Conservation (phyloP, 2,797 vertebrate species). For the Pterois miles region DNA sequence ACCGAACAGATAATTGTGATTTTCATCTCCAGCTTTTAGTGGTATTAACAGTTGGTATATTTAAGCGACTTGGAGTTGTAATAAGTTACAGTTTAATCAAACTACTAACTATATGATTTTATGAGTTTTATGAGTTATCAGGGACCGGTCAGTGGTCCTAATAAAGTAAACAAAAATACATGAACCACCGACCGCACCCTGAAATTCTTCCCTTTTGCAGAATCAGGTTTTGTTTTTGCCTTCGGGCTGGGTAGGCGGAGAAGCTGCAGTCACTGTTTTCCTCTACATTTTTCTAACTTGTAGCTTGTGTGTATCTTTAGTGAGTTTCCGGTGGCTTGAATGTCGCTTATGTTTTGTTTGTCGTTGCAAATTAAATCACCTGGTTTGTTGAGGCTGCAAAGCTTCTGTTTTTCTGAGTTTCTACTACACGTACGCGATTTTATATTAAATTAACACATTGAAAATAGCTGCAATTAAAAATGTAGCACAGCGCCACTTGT, state of each 20-base stretch:
- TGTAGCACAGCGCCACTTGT: not conserved
- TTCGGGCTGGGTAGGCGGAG: not conserved
- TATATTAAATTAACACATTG: not conserved
- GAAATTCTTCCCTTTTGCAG: conserved; percentile 5
- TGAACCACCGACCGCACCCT: conserved; percentile 37
- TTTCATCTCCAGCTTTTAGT: not conserved
- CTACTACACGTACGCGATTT: not conserved
- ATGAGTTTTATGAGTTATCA: no score
- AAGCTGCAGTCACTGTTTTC: not conserved
- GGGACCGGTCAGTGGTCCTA: not conserved
- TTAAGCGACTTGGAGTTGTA: not conserved
- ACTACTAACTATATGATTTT: not conserved
- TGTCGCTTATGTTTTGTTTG: not conserved
- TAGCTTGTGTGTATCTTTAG: not conserved
- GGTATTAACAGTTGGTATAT: no score
- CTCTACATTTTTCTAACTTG: not conserved
- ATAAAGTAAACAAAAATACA: not conserved
- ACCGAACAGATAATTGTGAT: not conserved
- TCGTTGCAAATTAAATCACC: not conserved
- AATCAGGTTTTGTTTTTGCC: conserved; percentile 15
- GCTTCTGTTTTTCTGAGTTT: not conserved
- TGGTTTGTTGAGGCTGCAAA: not conserved
- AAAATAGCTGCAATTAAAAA: not conserved
- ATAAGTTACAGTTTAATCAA: not conserved
- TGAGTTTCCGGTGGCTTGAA: not conserved